Percentiles rank a stretch among this genome's conserved stretches.
Conservation (phyloP, 2,113 vertebrate species). For the Menura novaehollandiae region DNA sequence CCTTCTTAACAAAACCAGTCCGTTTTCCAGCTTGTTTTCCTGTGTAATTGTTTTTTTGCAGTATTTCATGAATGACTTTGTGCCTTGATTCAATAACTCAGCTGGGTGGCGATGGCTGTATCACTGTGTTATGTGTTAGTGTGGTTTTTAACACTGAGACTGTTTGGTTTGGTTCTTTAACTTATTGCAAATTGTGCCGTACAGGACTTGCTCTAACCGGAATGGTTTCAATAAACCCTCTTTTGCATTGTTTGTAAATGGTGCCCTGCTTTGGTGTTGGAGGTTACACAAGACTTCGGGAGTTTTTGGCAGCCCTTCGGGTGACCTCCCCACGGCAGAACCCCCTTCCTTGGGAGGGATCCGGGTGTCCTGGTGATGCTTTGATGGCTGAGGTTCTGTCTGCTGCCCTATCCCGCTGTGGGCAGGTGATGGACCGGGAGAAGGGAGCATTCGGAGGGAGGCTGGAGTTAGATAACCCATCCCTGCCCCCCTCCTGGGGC, state of each 20-base stretch:
- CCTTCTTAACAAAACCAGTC: slow-evolving; percentile 19
- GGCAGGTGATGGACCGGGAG: background rate
- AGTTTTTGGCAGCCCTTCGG: background rate
- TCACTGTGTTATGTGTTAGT: slow-evolving; percentile 11
- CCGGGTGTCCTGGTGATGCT: background rate
- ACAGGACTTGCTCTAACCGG: background rate
- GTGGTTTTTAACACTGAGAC: slow-evolving; percentile 16
- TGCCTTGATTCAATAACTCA: slow-evolving; percentile 65
- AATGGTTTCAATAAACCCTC: slow-evolving; percentile 58
- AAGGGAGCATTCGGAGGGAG: background rate
- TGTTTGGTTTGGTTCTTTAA: slow-evolving; percentile 47
- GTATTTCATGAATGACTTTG: slow-evolving; percentile 48
- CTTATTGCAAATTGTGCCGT: slow-evolving; percentile 43
- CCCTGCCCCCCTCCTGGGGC: background rate
- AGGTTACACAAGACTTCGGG: background rate
- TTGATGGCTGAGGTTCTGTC: background rate
- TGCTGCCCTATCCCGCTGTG: rapidly evolving
- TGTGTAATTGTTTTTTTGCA: background rate
- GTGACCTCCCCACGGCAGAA: background rate
- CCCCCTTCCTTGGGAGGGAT: background rate
- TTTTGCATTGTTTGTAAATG: slow-evolving; percentile 57
- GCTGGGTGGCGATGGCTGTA: background rate
- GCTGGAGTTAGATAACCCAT: background rate
- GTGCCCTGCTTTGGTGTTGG: background rate
- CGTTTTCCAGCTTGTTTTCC: slow-evolving; percentile 1